Evolutionary conservation across 2,113 vertebrate species (phyloP), one percentile per base, ranked within the genome.

Genomic region (Orthonyx spaldingii): DNA sequence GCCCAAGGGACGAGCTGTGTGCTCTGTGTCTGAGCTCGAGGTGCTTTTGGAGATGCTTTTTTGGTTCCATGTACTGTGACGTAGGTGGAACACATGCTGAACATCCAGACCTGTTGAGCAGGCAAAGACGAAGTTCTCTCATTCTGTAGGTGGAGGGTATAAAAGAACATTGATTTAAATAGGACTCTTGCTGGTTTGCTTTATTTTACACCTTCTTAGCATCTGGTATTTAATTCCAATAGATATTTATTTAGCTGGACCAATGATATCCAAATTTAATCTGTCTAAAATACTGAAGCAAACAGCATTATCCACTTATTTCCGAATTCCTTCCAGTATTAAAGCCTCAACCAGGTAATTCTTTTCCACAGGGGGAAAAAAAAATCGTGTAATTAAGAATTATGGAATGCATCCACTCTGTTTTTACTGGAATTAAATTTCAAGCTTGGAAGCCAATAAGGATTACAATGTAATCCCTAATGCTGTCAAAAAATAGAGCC

Each of bases 121-220:
- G 79, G 71, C 71, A 94, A 39, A 69, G 66, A 57, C 0, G 21
- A 95, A 90, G 55, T 79, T 74, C 79, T 90, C 65, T 37, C 33
- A 3, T 77, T 86, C 52, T 83, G 87, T 90, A 66, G 87, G 59
- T 84, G 68, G 71, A 81, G 35, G 56, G 87, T 88, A 88, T 88
- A 89, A 89, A 86, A 80, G 84, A 87, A 81, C 70, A 77, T 47
- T 0, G 0, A 83, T 84, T 39, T 63, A 71, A 89, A 84, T 35
- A 74, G 60, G 72, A 23, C 64, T 74, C 83, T 47, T 59, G 68
- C 35, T 69, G 39, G 3, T 83, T 80, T 53, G 71, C 32, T 96
- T 89, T 82, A 63, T 90, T 93, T 75, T 83, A 95, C 76, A 96
- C 56, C 64, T 96, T 95, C 63, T 86, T 65, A 89, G 76, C 88